Conservation (phyloP, 2,797 vertebrate species). For the Pempheris klunzingeri region DNA sequence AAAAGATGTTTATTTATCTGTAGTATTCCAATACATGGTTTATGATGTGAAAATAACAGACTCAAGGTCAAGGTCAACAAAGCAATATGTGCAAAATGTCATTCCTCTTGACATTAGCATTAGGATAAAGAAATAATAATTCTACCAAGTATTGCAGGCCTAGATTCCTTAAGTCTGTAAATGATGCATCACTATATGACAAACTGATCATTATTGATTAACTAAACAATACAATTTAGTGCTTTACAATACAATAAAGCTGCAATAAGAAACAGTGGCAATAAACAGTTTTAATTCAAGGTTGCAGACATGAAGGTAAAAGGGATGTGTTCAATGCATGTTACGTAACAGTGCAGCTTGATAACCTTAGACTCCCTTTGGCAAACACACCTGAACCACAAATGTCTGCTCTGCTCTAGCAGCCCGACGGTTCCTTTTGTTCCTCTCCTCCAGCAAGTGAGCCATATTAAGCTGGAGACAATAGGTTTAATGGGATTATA, state of each 20-base stretch:
- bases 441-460: constrained; percentile 45
- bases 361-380: constrained; percentile 47
- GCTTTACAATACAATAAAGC: neutral
- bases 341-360: constrained; percentile 10
- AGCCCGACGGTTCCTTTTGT: constrained; percentile 34
- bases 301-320: neutral
- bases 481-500: constrained; percentile 81
- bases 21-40: neutral
- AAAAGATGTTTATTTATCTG: neutral
- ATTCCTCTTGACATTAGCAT: neutral
- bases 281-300: constrained; percentile 14
- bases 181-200: neutral
- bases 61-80: neutral
- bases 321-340: neutral
- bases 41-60: neutral
- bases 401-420: constrained; percentile 43
- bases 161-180: neutral
- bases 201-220: neutral
- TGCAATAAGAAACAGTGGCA: neutral
- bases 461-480: constrained; percentile 72
- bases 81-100: neutral
- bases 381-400: constrained; percentile 51
- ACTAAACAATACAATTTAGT: neutral
- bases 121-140: neutral
- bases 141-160: too few species aligned